A percentile compares a stretch with the other conserved stretches of the same genome.
Conservation (phyloP, 2,797 vertebrate genomes). For the Podarcis siculus region DNA sequence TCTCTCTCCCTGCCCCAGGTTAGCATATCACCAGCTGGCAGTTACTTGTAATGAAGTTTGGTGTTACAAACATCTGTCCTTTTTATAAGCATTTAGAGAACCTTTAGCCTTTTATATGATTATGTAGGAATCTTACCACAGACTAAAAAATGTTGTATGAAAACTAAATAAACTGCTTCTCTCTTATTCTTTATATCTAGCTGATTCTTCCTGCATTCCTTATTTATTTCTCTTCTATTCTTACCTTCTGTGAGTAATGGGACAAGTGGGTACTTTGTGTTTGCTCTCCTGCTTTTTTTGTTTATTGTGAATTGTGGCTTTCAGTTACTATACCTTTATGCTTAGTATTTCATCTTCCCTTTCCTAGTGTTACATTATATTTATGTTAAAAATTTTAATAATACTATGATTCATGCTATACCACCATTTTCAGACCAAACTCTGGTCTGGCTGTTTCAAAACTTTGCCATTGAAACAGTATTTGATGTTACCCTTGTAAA, state of each 20-base stretch:
- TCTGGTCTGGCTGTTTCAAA: conserved; percentile 71
- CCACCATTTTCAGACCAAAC: conserved; percentile 59
- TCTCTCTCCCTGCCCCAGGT: neutral
- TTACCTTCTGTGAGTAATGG: conserved; percentile 97
- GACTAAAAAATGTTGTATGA: conserved; percentile 57
- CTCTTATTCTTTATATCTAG: conserved; percentile 92
- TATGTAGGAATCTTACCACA: conserved; percentile 18
- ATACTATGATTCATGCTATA: conserved; percentile 64
- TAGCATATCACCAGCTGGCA: neutral
- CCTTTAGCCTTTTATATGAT: neutral
- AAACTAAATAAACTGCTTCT: conserved; percentile 80
- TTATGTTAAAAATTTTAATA: conserved; percentile 61
- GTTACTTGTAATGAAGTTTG: conserved; percentile 15
- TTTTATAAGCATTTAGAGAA: neutral
- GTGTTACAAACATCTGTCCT: neutral
- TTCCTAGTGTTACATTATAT: conserved; percentile 65
- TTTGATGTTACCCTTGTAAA: conserved; percentile 69
- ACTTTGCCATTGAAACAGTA: conserved; percentile 55
- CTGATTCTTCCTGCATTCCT: conserved; percentile 92
- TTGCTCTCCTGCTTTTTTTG: conserved; percentile 71
- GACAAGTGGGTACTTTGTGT: conserved; percentile 81
- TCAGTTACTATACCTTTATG: conserved; percentile 75
- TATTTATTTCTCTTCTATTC: conserved; percentile 95
- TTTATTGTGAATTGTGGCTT: conserved; percentile 74
- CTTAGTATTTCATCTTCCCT: conserved; percentile 67